phyloP scores from a whole-genome alignment of 1,140 invertebrate genomes.

The Copidosoma floridanum region DNA sequence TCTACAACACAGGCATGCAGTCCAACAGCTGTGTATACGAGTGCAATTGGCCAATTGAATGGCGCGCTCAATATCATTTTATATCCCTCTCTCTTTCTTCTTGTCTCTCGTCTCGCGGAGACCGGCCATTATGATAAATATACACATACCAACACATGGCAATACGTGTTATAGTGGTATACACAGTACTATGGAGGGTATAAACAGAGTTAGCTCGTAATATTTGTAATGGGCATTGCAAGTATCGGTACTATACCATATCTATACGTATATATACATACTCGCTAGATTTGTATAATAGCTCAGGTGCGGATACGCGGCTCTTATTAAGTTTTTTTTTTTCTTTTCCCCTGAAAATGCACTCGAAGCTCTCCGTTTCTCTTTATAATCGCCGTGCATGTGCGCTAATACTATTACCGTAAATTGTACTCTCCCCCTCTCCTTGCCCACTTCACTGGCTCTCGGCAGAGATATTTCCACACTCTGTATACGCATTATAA shows the following conservation, averaged over 20 bases:
- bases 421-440: too few species aligned
- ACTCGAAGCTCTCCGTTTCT: constrained; percentile 12
- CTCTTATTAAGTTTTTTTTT: constrained; percentile 18
- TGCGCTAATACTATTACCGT: background rate
- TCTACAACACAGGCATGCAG: too few species aligned
- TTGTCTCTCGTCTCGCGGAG: too few species aligned
- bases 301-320: background rate
- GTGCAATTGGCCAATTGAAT: constrained; percentile 22
- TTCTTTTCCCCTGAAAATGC: background rate
- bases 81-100: too few species aligned
- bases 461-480: too few species aligned
- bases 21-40: too few species aligned
- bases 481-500: too few species aligned
- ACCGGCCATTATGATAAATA: constrained; percentile 20
- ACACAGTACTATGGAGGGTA: too few species aligned
- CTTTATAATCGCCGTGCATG: constrained; percentile 7
- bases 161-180: constrained; percentile 1
- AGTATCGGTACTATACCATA: too few species aligned
- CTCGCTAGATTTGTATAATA: constrained; percentile 13
- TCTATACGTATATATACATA: too few species aligned
- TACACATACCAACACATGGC: background rate
- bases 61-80: constrained; percentile 21
- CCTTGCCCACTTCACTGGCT: too few species aligned
- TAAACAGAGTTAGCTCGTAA: constrained; percentile 22
- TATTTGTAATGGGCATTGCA: too few species aligned